phyloP scores from a whole-genome alignment of 2,888 invertebrate species.

The Doris montereyensis region DNA sequence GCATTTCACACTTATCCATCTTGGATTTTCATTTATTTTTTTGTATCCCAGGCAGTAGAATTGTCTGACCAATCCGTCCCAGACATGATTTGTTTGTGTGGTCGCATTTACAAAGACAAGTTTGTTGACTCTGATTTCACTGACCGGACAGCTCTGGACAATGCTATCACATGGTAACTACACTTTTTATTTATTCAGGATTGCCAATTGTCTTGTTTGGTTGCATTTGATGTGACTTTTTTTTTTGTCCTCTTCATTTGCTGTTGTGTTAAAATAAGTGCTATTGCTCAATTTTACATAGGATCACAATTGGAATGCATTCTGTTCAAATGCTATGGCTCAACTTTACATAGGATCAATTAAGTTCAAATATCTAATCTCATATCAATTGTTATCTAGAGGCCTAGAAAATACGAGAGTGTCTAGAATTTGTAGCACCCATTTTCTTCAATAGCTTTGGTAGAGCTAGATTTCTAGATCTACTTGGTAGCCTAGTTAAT shows the following conservation, averaged over 20 bases:
- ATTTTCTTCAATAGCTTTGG: no score
- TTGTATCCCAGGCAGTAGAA: slow-evolving; percentile 86
- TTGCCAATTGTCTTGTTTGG: background rate
- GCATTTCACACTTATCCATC: no score
- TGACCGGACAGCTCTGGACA: slow-evolving; percentile 88
- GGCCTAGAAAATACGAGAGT: no score
- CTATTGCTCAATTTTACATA: background rate
- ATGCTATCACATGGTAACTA: slow-evolving; percentile 91
- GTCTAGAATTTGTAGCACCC: no score
- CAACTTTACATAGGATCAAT: no score
- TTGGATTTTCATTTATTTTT: no score
- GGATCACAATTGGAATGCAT: background rate
- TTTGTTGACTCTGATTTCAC: slow-evolving; percentile 96
- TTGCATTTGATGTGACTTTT: background rate
- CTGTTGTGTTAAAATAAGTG: background rate
- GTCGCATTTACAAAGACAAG: slow-evolving; percentile 91
- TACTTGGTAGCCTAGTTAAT: no score
- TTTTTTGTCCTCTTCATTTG: slow-evolving; percentile 1
- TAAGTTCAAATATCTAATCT: no score
- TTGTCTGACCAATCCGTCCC: slow-evolving; percentile 93
- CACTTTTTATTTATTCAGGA: background rate
- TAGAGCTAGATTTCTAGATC: no score
- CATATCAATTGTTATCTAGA: no score
- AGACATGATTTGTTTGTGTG: slow-evolving; percentile 97
- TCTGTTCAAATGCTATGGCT: no score